Evolutionary conservation across 1,140 invertebrate genomes (phyloP).

Genomic region (Ceratitis capitata): DNA sequence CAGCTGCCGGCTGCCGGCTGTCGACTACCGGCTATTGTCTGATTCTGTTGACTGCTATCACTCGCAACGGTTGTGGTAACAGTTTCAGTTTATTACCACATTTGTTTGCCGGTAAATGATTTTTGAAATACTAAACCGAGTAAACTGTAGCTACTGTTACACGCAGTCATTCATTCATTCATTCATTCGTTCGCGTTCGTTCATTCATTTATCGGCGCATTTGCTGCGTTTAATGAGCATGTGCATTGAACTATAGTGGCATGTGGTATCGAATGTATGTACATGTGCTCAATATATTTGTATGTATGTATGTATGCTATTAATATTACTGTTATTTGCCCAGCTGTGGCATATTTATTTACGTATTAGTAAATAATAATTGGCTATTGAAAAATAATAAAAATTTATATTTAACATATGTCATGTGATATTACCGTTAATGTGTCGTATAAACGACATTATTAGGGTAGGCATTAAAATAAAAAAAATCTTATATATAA

Average conservation of each 20-base stretch:
- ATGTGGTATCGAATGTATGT: no score
- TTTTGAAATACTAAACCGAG: constrained; percentile 24
- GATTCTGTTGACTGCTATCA: constrained; percentile 15
- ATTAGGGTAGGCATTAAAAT: no score
- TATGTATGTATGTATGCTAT: not conserved
- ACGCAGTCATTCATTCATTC: constrained; percentile 3
- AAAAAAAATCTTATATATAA: no score
- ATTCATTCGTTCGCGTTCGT: no score
- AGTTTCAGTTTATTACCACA: not conserved
- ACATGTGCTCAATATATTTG: not conserved
- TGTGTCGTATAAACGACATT: no score
- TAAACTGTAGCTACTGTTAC: not conserved
- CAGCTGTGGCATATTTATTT: not conserved
- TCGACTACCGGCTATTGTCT: no score
- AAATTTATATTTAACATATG: not conserved
- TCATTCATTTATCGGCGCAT: no score
- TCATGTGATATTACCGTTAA: not conserved
- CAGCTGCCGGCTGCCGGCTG: not conserved
- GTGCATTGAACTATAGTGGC: no score
- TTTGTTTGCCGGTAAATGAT: not conserved
- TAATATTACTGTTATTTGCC: not conserved
- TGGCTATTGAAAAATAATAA: constrained; percentile 1
- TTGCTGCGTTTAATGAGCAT: no score
- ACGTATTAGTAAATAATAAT: not conserved
- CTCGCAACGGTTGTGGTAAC: not conserved